These are phyloP conservation scores for Sorex fumeus DNA, from an alignment of 2,113 vertebrate species.

Conservation along the genomic window DNA sequence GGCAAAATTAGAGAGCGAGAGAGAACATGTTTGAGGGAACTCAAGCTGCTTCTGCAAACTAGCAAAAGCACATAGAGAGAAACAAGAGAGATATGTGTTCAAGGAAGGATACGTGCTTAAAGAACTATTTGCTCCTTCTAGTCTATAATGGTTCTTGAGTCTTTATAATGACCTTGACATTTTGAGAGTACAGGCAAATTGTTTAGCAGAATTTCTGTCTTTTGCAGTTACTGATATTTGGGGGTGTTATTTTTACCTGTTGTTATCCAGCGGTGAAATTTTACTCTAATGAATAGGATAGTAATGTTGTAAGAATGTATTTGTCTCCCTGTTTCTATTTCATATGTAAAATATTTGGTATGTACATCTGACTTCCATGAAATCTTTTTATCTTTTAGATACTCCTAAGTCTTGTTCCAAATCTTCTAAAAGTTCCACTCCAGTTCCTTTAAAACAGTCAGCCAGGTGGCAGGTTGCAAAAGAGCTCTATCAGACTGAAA, in stretches of 20 bases:
- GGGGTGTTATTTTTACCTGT: slow-evolving; percentile 36
- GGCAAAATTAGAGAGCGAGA: too few relatives aligned
- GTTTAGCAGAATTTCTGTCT: neutral
- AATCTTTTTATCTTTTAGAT: slow-evolving; percentile 83
- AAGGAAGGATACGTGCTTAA: too few relatives aligned
- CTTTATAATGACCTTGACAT: slow-evolving; percentile 1
- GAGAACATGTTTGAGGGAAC: too few relatives aligned
- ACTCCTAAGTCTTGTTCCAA: slow-evolving; percentile 91
- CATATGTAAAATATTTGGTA: neutral
- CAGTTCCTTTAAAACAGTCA: slow-evolving; percentile 93
- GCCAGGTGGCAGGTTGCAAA: slow-evolving; percentile 99
- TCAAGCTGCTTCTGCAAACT: too few relatives aligned
- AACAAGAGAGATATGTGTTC: too few relatives aligned
- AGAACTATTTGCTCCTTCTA: neutral
- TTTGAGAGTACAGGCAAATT: neutral
- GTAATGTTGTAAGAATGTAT: slow-evolving; percentile 23
- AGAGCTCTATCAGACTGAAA: slow-evolving; percentile 99
- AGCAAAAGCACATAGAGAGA: too few relatives aligned
- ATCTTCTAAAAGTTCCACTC: slow-evolving; percentile 93
- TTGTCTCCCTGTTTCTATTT: neutral
- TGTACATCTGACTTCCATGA: neutral
- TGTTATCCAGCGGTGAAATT: slow-evolving; percentile 27
- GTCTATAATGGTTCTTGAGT: slow-evolving; percentile 40
- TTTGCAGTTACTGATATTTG: slow-evolving; percentile 39
- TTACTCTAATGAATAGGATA: slow-evolving; percentile 35